A percentile compares a stretch with the other conserved stretches of the same genome.
Evolutionary conservation across 2,797 vertebrate species (phyloP).

Genomic region (Forpus xanthops): DNA sequence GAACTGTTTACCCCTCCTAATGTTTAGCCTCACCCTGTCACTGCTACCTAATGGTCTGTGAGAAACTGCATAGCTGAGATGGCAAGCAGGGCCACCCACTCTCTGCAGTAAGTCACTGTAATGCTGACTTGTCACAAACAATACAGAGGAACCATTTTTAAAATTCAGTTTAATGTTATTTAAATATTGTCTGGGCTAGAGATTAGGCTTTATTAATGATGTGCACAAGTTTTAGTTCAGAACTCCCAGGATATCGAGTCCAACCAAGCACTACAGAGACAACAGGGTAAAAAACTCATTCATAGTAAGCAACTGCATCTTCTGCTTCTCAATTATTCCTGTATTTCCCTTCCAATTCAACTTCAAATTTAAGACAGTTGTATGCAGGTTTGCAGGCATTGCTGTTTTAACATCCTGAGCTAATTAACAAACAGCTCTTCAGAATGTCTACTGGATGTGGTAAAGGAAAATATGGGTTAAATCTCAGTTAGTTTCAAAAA

Average conservation of each 20-base stretch:
- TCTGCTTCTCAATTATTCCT: slow-evolving; percentile 32
- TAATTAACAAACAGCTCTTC: slow-evolving; percentile 29
- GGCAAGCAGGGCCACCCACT: not conserved
- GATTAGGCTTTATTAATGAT: slow-evolving; percentile 64
- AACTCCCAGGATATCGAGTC: slow-evolving; percentile 49
- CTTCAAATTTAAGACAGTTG: not conserved
- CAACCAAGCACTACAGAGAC: slow-evolving; percentile 54
- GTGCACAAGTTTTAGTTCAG: slow-evolving; percentile 60
- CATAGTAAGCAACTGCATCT: slow-evolving; percentile 28
- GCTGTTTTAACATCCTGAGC: slow-evolving; percentile 51
- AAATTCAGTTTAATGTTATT: slow-evolving; percentile 64
- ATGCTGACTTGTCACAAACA: slow-evolving; percentile 51
- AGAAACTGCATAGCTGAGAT: not conserved
- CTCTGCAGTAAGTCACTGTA: not conserved
- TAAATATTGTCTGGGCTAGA: slow-evolving; percentile 57
- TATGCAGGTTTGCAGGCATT: slow-evolving; percentile 38
- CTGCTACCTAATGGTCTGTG: not conserved
- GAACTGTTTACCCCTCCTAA: not conserved
- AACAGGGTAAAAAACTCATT: slow-evolving; percentile 47
- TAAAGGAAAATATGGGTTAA: not conserved
- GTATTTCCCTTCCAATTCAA: slow-evolving; percentile 18
- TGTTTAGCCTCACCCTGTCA: not conserved
- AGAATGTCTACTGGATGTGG: not conserved
- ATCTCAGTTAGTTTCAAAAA: slow-evolving; percentile 1
- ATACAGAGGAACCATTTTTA: slow-evolving; percentile 55